A percentile compares a stretch with the other conserved stretches of the same genome.
Conservation (phyloP, 2,888 invertebrate genomes). For the Operophtera brumata region DNA sequence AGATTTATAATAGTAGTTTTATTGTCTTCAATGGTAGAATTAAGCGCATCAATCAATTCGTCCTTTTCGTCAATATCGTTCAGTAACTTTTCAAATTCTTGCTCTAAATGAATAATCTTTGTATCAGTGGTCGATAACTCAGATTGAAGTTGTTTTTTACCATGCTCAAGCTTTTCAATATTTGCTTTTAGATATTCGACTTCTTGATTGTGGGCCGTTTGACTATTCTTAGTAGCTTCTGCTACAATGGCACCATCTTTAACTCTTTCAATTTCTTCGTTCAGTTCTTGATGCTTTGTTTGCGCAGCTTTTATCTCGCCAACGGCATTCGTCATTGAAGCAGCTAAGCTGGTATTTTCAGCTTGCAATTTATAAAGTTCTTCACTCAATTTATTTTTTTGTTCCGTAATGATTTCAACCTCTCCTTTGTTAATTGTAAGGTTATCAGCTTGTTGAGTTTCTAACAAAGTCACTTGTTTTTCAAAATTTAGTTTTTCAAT, state of each 20-base stretch:
- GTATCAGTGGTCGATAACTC: slow-evolving; percentile 55
- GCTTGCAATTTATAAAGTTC: not conserved
- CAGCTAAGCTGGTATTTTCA: slow-evolving; percentile 15
- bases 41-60: slow-evolving; percentile 56
- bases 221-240: slow-evolving; percentile 23
- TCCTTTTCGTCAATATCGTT: slow-evolving; percentile 68
- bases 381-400: slow-evolving; percentile 37
- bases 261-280: slow-evolving; percentile 2
- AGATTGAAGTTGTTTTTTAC: slow-evolving; percentile 51
- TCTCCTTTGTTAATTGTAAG: slow-evolving; percentile 13
- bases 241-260: not conserved
- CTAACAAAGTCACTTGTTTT: slow-evolving; percentile 39
- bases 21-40: slow-evolving; percentile 48
- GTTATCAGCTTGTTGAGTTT: slow-evolving; percentile 30
- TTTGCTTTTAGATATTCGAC: slow-evolving; percentile 43
- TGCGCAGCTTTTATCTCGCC: slow-evolving; percentile 4
- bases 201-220: slow-evolving; percentile 32
- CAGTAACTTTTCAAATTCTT: slow-evolving; percentile 61
- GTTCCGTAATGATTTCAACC: slow-evolving; percentile 38
- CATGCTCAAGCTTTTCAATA: slow-evolving; percentile 32
- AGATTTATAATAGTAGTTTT: slow-evolving; percentile 43
- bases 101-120: slow-evolving; percentile 63
- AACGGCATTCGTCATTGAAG: slow-evolving; percentile 40
- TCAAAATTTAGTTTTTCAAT: slow-evolving; percentile 45
- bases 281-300: slow-evolving; percentile 3